Evolutionary conservation across 1,140 invertebrate species (phyloP), one percentile per base, ranked within the genome.

Genomic region (Pseudomyrmex flavicornis): DNA sequence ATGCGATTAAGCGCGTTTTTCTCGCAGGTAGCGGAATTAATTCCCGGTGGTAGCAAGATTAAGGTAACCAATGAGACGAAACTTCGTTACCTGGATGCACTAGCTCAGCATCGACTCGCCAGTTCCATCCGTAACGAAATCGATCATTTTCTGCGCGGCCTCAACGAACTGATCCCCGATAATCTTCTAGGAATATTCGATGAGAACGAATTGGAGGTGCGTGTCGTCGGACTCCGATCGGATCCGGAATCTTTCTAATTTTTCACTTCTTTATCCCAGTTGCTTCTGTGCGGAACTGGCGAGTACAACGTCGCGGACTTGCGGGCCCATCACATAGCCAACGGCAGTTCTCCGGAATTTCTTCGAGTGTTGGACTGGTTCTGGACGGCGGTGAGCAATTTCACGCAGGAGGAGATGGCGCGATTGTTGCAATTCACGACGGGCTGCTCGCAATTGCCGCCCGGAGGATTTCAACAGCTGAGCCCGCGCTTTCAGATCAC

Each of bases 401-500:
- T 99, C 92, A 98, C 97, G 48, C 97, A 97, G 90, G 98, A 98
- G 92, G 98, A 99, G 95, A 98, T 98, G 96, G 98, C 98, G 0
- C 95, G 98, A 61, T 95, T 99, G 77, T 95, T 99, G 85, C 98
- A 99, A 94, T 99, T 99, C 93, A 98, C 97, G n/a, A 99, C 98
- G 0, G 97, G 97, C 59, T 98, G 97, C 93, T 98, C 97, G 12
- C 97, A 98, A 94, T 95, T 99, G 90, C 98, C 98, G 69, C 97
- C 98, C 1, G 98, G 97, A 58, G 98, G 98, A 10, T 99, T 97
- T 93, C 95, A 96, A 89, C 98, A 99, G 92, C 95, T 99, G 1
- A 97, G 96, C 93, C 98, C 98, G 1, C 96, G 97, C 68, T 98
- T 99, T 94, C 98, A 98, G 93, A 97, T 99, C 62, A 98, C 97